Conservation (phyloP, 2,797 vertebrate species). For the Oophaga sylvatica region DNA sequence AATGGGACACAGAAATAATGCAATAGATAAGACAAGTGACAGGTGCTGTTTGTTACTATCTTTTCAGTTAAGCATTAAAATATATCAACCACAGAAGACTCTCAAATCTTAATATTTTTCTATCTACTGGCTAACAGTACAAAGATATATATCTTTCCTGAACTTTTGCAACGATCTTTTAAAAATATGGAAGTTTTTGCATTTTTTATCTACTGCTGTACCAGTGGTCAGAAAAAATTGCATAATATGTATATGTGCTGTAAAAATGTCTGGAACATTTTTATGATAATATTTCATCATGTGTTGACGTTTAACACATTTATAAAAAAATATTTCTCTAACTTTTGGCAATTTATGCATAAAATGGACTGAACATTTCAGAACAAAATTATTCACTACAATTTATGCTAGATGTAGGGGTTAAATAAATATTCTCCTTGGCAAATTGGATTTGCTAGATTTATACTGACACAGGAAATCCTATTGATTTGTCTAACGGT, state of each 20-base stretch:
- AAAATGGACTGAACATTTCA: background rate
- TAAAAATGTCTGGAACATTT: background rate
- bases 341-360: background rate
- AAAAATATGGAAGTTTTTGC: background rate
- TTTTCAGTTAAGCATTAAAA: no score
- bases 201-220: background rate
- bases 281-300: background rate
- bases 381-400: background rate
- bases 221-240: background rate
- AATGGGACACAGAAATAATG: no score
- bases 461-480: slow-evolving; percentile 26
- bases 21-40: no score
- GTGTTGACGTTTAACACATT: background rate
- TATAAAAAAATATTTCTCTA: background rate
- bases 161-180: background rate
- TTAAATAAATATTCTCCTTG: slow-evolving; percentile 32
- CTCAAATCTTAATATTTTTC: no score
- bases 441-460: slow-evolving; percentile 38
- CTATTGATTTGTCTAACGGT: slow-evolving; percentile 21
- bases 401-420: background rate
- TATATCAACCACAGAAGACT: no score
- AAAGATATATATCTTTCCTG: no score
- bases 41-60: no score
- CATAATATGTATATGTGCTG: background rate
- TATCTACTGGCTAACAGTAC: no score